phyloP scores from a whole-genome alignment of 2,113 vertebrate genomes.

The Hippoglossus stenolepis region DNA sequence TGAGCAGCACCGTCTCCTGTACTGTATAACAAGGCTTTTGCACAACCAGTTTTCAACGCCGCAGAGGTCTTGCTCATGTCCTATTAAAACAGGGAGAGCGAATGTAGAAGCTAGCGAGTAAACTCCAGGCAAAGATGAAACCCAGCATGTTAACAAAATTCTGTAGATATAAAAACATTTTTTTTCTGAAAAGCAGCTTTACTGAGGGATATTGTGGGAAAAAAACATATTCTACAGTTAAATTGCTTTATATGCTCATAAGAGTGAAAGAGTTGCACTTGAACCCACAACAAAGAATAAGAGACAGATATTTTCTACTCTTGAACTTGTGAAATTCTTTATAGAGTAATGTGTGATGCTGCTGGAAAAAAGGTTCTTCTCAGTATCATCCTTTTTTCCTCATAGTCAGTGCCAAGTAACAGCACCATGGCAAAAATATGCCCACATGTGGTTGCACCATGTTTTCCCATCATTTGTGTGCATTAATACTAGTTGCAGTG shows the following conservation, averaged over 20 bases:
- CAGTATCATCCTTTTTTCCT: background rate
- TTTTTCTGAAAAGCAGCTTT: too few relatives aligned
- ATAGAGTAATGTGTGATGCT: too few relatives aligned
- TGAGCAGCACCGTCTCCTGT: background rate
- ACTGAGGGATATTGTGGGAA: background rate
- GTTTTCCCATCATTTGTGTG: background rate
- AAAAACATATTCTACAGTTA: background rate
- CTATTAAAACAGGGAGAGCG: too few relatives aligned
- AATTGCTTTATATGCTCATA: background rate
- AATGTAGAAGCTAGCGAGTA: too few relatives aligned
- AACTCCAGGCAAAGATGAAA: too few relatives aligned
- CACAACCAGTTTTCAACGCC: background rate
- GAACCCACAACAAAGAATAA: background rate
- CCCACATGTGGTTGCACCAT: slow-evolving; percentile 9
- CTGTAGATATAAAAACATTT: too few relatives aligned
- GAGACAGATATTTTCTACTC: background rate
- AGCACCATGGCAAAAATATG: slow-evolving; percentile 39
- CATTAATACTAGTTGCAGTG: background rate
- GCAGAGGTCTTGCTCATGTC: background rate
- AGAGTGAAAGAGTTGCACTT: background rate
- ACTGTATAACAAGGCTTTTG: background rate
- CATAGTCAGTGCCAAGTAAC: slow-evolving; percentile 25
- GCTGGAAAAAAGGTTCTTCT: too few relatives aligned
- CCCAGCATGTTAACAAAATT: too few relatives aligned
- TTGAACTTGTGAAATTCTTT: background rate